Conservation (phyloP, 1,140 invertebrate species). For the Dendrolimus punctatus region DNA sequence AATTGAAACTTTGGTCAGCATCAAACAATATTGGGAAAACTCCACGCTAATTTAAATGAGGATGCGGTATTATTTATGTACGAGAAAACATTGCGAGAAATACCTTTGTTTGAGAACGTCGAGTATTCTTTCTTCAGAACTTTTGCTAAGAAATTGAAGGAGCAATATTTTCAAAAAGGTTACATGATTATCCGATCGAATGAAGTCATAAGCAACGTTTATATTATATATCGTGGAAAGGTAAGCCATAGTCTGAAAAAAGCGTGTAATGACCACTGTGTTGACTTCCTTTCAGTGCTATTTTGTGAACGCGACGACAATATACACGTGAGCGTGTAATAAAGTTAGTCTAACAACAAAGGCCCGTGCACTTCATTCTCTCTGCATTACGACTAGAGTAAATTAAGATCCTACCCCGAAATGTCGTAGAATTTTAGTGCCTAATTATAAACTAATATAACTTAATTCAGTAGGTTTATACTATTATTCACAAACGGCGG, state of each 20-base stretch:
- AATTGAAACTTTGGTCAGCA: conserved; percentile 26
- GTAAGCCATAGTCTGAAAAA: conserved; percentile 20
- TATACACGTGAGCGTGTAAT: too few relatives aligned
- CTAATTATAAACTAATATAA: too few relatives aligned
- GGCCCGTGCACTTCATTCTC: too few relatives aligned
- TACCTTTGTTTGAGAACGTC: conserved; percentile 64
- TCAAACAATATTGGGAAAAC: conserved; percentile 58
- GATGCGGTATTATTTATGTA: conserved; percentile 66
- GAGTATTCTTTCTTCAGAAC: conserved; percentile 67
- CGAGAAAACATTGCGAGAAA: conserved; percentile 60
- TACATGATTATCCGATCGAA: conserved; percentile 58
- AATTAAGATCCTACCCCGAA: too few relatives aligned
- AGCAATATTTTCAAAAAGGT: conserved; percentile 64
- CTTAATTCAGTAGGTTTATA: too few relatives aligned
- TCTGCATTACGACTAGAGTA: too few relatives aligned
- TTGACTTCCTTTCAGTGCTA: background rate
- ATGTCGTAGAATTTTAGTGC: too few relatives aligned
- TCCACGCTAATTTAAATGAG: conserved; percentile 66
- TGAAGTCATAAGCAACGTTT: conserved; percentile 59
- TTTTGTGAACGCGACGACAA: too few relatives aligned
- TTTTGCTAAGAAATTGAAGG: conserved; percentile 59
- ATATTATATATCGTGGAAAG: conserved; percentile 62
- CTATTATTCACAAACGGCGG: too few relatives aligned
- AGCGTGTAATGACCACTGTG: background rate
- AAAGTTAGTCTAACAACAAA: too few relatives aligned